Evolutionary conservation across 2,888 invertebrate genomes (phyloP).

Genomic region (Atrina japonica): DNA sequence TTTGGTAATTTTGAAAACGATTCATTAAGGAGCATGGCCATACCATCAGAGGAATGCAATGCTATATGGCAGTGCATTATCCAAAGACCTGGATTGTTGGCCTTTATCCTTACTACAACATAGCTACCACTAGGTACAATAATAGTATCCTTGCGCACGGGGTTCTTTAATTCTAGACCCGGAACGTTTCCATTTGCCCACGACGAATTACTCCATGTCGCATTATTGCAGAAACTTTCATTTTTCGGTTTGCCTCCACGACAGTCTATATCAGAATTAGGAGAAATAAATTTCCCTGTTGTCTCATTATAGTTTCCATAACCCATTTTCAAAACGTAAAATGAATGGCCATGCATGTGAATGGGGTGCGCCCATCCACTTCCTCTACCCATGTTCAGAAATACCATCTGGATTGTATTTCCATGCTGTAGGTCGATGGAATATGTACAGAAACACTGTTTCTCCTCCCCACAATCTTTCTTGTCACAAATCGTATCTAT

Average conservation of each 20-base stretch:
- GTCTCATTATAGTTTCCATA: conserved; percentile 48
- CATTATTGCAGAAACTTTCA: conserved; percentile 58
- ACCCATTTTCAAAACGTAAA: conserved; percentile 75
- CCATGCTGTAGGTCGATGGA: conserved; percentile 56
- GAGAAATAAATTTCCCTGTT: conserved; percentile 31
- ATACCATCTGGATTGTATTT: conserved; percentile 69
- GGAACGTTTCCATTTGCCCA: conserved; percentile 59
- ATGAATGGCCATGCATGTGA: conserved; percentile 77
- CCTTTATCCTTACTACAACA: conserved; percentile 65
- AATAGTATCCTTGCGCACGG: conserved; percentile 67
- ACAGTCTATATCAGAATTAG: conserved; percentile 51
- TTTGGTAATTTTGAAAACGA: conserved; percentile 47
- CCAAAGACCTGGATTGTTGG: conserved; percentile 73
- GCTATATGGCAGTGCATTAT: conserved; percentile 71
- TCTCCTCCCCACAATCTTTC: conserved; percentile 52
- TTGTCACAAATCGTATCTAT: conserved; percentile 59
- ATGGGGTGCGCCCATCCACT: conserved; percentile 72
- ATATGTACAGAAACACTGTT: conserved; percentile 64
- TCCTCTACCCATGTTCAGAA: conserved; percentile 69
- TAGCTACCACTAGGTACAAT: too few relatives aligned
- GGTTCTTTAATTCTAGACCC: conserved; percentile 54
- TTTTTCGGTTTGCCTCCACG: conserved; percentile 35
- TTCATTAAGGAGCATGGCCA: conserved; percentile 67
- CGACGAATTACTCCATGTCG: conserved; percentile 56
- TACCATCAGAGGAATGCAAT: conserved; percentile 65